These are phyloP conservation scores for Saccopteryx bilineata DNA, from an alignment of 2,113 vertebrate genomes.

Conservation along the genomic window DNA sequence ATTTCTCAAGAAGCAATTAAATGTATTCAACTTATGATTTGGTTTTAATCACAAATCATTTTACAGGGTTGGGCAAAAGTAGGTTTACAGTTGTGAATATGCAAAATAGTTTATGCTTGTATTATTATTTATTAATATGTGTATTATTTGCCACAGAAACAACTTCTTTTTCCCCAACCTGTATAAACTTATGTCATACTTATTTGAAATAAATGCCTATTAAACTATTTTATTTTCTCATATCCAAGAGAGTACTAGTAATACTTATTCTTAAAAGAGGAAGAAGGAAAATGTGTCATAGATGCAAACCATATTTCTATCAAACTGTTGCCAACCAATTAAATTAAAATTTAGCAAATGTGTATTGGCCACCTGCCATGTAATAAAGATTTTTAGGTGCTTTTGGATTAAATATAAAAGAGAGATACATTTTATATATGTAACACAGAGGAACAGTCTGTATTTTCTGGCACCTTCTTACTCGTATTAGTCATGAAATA, in stretches of 20 bases:
- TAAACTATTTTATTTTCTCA: neutral
- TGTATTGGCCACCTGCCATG: neutral
- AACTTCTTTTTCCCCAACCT: neutral
- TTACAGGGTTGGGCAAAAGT: neutral
- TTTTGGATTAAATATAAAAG: neutral
- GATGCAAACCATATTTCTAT: neutral
- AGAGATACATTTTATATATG: neutral
- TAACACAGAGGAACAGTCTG: neutral
- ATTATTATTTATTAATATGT: neutral
- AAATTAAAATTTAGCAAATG: neutral
- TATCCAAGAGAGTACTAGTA: neutral
- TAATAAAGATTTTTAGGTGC: neutral
- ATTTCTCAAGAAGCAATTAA: slow-evolving; percentile 53
- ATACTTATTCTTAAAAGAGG: neutral
- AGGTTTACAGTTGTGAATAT: neutral
- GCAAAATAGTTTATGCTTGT: neutral
- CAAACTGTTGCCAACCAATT: neutral
- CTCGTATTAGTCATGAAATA: neutral
- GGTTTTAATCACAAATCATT: slow-evolving; percentile 50
- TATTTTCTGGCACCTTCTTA: neutral
- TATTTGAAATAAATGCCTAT: slow-evolving; percentile 67
- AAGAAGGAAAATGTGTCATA: neutral
- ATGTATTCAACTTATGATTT: neutral
- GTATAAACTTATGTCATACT: slow-evolving; percentile 40
- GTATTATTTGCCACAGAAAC: neutral